Conservation (phyloP, 2,888 invertebrate genomes). For the Panzeria rudis region DNA sequence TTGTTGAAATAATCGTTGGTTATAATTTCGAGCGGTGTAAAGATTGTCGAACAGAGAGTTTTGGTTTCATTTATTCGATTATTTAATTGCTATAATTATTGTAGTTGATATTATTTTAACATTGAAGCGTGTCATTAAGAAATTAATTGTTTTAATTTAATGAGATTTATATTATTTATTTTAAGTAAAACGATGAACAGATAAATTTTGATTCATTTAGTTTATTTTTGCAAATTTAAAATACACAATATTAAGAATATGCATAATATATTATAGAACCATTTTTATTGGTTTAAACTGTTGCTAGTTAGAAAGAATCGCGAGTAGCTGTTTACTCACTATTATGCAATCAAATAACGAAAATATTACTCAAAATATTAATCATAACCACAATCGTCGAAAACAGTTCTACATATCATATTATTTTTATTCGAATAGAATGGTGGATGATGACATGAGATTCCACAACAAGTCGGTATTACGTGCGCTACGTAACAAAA, state of each 20-base stretch:
- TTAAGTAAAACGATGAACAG: background rate
- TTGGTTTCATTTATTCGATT: conserved; percentile 27
- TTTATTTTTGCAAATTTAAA: background rate
- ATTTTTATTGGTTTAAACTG: too few relatives aligned
- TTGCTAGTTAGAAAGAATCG: too few relatives aligned
- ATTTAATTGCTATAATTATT: conserved; percentile 54
- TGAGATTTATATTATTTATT: conserved; percentile 37
- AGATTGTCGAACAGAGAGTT: background rate
- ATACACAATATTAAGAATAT: background rate
- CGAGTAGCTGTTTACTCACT: background rate
- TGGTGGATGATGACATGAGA: too few relatives aligned
- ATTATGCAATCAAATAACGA: too few relatives aligned
- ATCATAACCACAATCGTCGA: too few relatives aligned
- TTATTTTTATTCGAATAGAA: too few relatives aligned
- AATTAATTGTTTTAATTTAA: conserved; percentile 30
- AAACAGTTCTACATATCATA: too few relatives aligned
- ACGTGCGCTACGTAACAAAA: too few relatives aligned
- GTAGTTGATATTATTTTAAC: conserved; percentile 28
- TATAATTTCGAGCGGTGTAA: conserved; percentile 12
- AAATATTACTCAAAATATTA: too few relatives aligned
- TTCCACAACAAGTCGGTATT: too few relatives aligned
- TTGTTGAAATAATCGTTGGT: conserved; percentile 54
- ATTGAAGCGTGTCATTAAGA: conserved; percentile 32
- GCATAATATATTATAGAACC: background rate
- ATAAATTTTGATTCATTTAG: background rate